These are phyloP conservation scores for Sminthurides bifidus DNA, from an alignment of 1,140 invertebrate genomes.

Conservation along the genomic window DNA sequence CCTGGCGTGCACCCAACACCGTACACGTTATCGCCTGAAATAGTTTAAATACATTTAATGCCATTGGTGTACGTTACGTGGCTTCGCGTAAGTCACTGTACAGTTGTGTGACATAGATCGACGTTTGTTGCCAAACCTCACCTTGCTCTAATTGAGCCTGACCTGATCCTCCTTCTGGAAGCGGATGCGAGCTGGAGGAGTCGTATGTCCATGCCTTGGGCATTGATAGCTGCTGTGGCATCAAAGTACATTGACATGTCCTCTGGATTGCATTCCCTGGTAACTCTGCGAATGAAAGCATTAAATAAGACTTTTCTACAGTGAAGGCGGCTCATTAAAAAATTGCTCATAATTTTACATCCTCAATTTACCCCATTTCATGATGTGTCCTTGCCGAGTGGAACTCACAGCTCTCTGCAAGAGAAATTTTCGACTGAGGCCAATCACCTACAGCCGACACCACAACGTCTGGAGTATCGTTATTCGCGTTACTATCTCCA, in stretches of 20 bases:
- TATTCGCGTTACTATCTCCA: conserved; percentile 16
- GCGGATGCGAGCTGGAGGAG: conserved; percentile 29
- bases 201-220: conserved; percentile 25
- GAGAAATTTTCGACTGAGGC: conserved; percentile 20
- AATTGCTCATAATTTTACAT: not conserved
- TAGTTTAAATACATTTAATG: too few relatives aligned
- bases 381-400: conserved; percentile 21
- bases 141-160: too few relatives aligned
- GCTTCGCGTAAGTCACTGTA: too few relatives aligned
- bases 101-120: too few relatives aligned
- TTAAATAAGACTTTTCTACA: not conserved
- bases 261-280: conserved; percentile 23
- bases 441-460: conserved; percentile 9
- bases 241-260: conserved; percentile 30
- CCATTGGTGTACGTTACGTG: too few relatives aligned
- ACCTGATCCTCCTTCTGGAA: conserved; percentile 9
- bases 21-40: conserved; percentile 7
- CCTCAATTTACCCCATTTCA: conserved; percentile 10
- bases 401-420: conserved; percentile 20
- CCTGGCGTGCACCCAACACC: conserved; percentile 47
- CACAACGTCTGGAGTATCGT: conserved; percentile 21
- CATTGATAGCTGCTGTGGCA: conserved; percentile 24
- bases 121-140: too few relatives aligned
- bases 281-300: conserved; percentile 3
- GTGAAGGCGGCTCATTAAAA: too few relatives aligned